A percentile compares a stretch with the other conserved stretches of the same genome.
These are phyloP conservation scores for Myotis pilosus DNA, from an alignment of 2,797 vertebrate species.

Conservation along the genomic window DNA sequence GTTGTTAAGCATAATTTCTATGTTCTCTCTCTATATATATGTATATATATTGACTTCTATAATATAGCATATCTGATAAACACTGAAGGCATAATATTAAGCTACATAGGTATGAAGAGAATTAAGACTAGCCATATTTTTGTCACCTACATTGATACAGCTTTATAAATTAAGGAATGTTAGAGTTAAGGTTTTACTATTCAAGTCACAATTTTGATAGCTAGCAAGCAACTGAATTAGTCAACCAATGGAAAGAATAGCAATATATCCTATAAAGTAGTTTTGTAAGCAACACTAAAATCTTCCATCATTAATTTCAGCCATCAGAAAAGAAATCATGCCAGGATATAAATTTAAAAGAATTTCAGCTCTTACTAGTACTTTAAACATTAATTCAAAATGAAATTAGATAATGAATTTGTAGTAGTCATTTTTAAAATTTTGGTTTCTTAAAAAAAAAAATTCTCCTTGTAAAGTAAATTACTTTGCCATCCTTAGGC, in stretches of 20 bases:
- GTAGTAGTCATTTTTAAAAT: neutral
- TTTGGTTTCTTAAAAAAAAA: neutral
- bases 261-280: neutral
- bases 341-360: neutral
- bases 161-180: neutral
- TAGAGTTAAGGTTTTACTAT: neutral
- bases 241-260: neutral
- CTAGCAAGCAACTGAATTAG: neutral
- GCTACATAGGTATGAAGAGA: neutral
- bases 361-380: neutral
- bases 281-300: neutral
- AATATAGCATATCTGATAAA: neutral
- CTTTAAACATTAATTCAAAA: neutral
- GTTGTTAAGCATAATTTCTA: neutral
- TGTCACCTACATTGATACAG: neutral
- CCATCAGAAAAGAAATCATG: neutral
- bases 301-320: neutral
- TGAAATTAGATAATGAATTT: neutral
- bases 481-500: neutral
- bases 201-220: neutral
- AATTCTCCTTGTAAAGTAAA: neutral
- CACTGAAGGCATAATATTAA: conserved; percentile 3
- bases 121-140: neutral
- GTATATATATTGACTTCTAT: neutral
- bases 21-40: neutral